These are phyloP conservation scores for Thomomys bottae DNA, from an alignment of 2,113 vertebrate species.

Conservation along the genomic window DNA sequence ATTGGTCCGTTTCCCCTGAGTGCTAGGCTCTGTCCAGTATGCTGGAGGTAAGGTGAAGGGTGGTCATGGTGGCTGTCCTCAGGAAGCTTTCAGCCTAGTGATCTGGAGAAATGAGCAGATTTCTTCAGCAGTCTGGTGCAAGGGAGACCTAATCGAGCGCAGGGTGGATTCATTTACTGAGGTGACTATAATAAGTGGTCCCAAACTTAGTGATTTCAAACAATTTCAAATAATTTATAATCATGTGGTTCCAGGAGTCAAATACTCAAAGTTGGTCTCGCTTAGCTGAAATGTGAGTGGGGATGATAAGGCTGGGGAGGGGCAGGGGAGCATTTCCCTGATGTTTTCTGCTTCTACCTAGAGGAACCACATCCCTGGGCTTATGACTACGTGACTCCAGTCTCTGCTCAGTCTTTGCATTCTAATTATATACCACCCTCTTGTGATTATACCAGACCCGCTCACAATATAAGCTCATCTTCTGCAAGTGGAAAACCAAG, in stretches of 20 bases:
- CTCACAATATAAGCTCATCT: not conserved
- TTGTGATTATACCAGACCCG: not conserved
- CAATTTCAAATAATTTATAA: not conserved
- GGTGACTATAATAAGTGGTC: not conserved
- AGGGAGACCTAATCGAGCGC: not conserved
- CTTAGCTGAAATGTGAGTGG: not conserved
- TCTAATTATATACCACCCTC: not conserved
- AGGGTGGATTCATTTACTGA: not conserved
- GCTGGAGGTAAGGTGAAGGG: not conserved
- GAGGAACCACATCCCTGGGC: too few relatives aligned
- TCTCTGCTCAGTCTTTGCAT: not conserved
- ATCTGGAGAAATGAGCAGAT: not conserved
- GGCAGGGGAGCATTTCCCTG: not conserved
- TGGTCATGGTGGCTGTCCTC: rapidly evolving
- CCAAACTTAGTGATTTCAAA: not conserved
- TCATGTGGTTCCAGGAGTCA: not conserved
- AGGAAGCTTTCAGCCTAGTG: not conserved
- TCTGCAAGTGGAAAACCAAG: not conserved
- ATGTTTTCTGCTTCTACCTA: not conserved
- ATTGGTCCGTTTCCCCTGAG: not conserved
- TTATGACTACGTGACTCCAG: not conserved
- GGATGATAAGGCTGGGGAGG: not conserved
- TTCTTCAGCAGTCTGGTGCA: not conserved
- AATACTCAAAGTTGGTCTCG: not conserved
- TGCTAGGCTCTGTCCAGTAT: not conserved